Conservation (phyloP, 2,113 vertebrate species). For the Anarrhichthys ocellatus region DNA sequence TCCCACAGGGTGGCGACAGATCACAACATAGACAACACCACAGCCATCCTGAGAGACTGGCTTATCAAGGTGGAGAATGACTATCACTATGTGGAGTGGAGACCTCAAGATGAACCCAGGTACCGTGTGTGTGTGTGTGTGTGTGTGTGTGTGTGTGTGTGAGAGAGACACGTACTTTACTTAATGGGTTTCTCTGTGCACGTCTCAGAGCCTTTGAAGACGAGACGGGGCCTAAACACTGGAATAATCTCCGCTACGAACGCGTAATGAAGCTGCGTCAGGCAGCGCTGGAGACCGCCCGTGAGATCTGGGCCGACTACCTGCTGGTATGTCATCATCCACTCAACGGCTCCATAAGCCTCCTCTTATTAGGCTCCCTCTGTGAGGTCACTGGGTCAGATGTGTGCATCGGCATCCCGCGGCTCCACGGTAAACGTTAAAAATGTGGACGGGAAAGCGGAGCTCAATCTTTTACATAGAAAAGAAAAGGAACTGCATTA, state of each 20-base stretch:
- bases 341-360: neutral
- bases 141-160: constrained; percentile 6
- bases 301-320: constrained; percentile 91
- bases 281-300: constrained; percentile 87
- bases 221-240: constrained; percentile 90
- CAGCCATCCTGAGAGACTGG: constrained; percentile 88
- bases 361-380: neutral
- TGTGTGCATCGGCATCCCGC: neutral
- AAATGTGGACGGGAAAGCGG: neutral
- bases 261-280: constrained; percentile 91
- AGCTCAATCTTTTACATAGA: neutral
- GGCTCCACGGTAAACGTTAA: neutral
- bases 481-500: neutral
- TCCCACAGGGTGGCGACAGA: constrained; percentile 90
- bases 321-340: constrained; percentile 84
- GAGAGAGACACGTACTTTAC: neutral
- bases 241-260: constrained; percentile 88
- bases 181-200: constrained; percentile 39
- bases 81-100: constrained; percentile 93
- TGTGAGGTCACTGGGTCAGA: neutral
- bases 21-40: constrained; percentile 90
- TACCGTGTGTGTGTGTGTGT: constrained; percentile 52
- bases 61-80: constrained; percentile 86
- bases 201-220: constrained; percentile 81
- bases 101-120: constrained; percentile 87